Evolutionary conservation across 2,888 invertebrate species (phyloP).

Genomic region (Ophonus ardosiacus): DNA sequence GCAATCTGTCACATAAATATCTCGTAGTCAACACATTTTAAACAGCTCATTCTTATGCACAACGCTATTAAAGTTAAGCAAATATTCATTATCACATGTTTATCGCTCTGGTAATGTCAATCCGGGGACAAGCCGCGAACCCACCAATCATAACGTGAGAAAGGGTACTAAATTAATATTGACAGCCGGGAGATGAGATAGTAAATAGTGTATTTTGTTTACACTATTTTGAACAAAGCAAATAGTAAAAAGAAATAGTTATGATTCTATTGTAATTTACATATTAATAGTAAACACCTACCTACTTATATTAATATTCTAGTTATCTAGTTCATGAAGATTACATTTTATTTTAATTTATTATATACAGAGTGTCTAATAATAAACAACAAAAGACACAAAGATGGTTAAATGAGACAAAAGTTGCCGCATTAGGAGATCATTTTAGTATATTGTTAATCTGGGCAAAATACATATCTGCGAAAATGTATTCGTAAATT

Average conservation of each 20-base stretch:
- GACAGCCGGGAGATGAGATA: conserved; percentile 9
- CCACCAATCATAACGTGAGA: conserved; percentile 9
- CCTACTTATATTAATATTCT: too few species aligned
- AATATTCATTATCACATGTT: conserved; percentile 62
- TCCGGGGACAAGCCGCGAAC: not conserved
- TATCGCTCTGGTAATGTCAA: conserved; percentile 55
- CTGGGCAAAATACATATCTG: too few species aligned
- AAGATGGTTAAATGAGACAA: too few species aligned
- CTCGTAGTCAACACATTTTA: conserved; percentile 55
- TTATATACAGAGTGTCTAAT: too few species aligned
- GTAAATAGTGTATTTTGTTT: not conserved
- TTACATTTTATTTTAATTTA: too few species aligned
- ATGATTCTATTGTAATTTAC: not conserved
- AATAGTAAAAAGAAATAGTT: conserved; percentile 7
- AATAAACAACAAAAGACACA: too few species aligned
- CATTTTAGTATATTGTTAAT: too few species aligned
- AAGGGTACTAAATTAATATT: conserved; percentile 18
- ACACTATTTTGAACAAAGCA: not conserved
- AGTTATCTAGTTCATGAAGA: too few species aligned
- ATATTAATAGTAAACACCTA: too few species aligned
- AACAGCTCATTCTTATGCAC: conserved; percentile 62
- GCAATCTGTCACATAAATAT: conserved; percentile 48
- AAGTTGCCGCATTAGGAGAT: too few species aligned
- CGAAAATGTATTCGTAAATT: too few species aligned
- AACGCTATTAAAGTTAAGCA: conserved; percentile 58